Conservation (phyloP, 2,113 vertebrate genomes). For the Erinaceus europaeus region DNA sequence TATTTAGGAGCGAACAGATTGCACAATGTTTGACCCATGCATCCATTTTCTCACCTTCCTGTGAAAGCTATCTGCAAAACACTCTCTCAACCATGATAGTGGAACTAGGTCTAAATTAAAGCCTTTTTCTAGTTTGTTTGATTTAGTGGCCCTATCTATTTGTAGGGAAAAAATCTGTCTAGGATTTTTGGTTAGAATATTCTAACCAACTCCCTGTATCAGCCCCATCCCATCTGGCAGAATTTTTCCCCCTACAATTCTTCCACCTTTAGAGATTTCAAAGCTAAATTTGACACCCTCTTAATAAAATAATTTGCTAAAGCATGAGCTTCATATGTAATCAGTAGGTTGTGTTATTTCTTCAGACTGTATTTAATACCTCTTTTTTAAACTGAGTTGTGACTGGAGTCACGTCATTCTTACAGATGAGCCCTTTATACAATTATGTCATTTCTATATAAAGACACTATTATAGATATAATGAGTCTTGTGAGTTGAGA, state of each 20-base stretch:
- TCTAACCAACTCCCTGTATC: neutral
- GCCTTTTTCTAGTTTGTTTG: no score
- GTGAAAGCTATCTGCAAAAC: no score
- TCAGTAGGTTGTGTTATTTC: neutral
- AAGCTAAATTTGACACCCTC: neutral
- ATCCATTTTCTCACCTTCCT: no score
- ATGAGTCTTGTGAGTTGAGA: neutral
- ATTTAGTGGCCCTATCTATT: no score
- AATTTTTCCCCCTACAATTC: neutral
- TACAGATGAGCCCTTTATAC: neutral
- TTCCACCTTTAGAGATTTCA: neutral
- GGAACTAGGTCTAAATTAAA: no score
- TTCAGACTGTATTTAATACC: neutral
- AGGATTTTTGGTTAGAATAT: neutral
- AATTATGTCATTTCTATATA: no score
- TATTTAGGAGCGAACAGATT: no score
- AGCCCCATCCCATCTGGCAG: neutral
- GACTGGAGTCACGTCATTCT: neutral
- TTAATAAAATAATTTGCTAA: neutral
- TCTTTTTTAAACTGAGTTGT: neutral
- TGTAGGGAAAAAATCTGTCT: neutral
- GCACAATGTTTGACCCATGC: no score
- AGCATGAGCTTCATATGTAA: neutral
- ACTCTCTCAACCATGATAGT: no score
- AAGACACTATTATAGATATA: neutral